Conservation (phyloP, 2,113 vertebrate species). For the Hyaena hyaena region DNA sequence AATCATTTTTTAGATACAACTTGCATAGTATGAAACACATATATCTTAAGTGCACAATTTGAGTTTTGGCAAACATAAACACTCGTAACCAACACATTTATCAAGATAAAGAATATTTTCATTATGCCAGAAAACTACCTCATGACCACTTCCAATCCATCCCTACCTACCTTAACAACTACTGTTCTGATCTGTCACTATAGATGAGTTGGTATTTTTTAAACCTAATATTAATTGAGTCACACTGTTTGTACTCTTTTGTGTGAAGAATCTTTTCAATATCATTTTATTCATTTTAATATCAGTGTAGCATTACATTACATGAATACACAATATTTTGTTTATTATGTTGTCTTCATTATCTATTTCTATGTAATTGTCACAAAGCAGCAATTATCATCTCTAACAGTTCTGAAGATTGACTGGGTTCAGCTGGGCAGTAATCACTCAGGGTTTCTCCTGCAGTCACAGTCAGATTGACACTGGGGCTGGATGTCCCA, state of each 20-base stretch:
- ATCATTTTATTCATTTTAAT: not conserved
- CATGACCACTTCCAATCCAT: not conserved
- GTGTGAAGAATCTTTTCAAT: not conserved
- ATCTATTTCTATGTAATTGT: not conserved
- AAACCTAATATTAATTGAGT: not conserved
- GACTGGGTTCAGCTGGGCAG: not conserved
- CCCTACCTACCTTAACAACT: not conserved
- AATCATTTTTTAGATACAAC: not conserved
- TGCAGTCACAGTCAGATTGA: not conserved
- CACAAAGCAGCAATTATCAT: not conserved
- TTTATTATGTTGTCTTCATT: not conserved
- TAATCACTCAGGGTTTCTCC: not conserved
- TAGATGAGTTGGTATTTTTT: not conserved
- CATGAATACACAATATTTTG: not conserved
- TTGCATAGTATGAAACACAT: not conserved
- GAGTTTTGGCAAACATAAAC: not conserved
- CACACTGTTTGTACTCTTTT: not conserved
- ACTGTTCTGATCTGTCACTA: not conserved
- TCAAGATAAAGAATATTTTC: not conserved
- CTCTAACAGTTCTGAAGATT: not conserved
- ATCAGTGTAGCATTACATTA: not conserved
- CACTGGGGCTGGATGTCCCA: not conserved
- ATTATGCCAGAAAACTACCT: not conserved
- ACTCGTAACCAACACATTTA: not conserved
- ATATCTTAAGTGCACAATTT: not conserved